phyloP scores from a whole-genome alignment of 92 coral and sea anemone genomes.

The Heteractis magnifica region DNA sequence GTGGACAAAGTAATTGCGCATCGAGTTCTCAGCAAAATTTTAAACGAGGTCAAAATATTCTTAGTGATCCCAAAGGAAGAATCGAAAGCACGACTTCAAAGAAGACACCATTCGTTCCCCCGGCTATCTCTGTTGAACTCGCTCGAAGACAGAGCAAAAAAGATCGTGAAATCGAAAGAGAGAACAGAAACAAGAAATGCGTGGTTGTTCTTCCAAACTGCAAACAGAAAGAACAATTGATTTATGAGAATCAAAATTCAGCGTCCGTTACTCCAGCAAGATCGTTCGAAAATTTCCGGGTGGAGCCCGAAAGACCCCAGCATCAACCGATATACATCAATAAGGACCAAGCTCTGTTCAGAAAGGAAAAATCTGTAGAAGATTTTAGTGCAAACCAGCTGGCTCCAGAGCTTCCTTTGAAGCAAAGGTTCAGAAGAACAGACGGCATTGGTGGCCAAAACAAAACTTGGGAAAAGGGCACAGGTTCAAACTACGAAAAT shows the following conservation, averaged over 20 bases:
- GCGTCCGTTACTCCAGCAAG: neutral
- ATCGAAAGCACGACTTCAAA: neutral
- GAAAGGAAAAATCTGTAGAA: neutral
- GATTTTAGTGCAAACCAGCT: neutral
- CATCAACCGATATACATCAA: neutral
- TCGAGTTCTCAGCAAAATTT: neutral
- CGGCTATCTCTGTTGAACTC: constrained; percentile 1
- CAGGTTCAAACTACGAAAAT: neutral
- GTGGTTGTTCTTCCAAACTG: neutral
- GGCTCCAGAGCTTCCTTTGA: neutral
- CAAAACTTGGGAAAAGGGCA: neutral
- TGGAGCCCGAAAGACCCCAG: neutral
- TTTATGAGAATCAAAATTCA: constrained; percentile 2
- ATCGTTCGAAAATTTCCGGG: neutral
- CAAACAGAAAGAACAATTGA: neutral
- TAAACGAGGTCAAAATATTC: neutral
- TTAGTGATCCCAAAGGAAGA: neutral
- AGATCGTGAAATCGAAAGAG: neutral
- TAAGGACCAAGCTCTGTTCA: neutral
- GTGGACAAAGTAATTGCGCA: neutral
- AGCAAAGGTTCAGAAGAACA: neutral
- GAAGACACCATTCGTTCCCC: neutral
- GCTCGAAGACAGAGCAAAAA: neutral
- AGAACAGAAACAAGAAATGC: neutral
- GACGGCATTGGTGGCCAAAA: neutral